Conservation (phyloP, 2,888 invertebrate species). For the Ditula angustiorana region DNA sequence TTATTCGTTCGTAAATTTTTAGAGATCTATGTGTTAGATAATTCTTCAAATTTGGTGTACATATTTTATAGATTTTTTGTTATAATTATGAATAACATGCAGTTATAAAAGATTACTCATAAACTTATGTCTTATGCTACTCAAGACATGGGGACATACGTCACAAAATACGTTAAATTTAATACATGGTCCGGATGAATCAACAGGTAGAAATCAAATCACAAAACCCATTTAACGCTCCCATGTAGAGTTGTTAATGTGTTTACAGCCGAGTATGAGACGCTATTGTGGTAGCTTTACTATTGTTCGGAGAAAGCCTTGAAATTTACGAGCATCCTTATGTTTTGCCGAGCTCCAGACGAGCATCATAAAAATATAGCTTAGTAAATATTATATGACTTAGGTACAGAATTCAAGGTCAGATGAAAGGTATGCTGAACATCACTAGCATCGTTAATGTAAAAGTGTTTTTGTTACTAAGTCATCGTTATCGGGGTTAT, state of each 20-base stretch:
- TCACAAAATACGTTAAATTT: background rate
- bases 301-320: constrained; percentile 34
- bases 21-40: too few relatives aligned
- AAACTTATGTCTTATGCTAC: too few relatives aligned
- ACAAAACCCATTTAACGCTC: constrained; percentile 2
- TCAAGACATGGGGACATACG: background rate
- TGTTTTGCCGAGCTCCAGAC: constrained; percentile 3
- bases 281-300: constrained; percentile 20
- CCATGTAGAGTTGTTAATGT: constrained; percentile 22
- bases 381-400: background rate
- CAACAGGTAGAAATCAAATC: background rate
- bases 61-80: too few relatives aligned
- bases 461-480: too few relatives aligned
- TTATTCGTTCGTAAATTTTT: too few relatives aligned
- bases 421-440: background rate
- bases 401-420: background rate
- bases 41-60: too few relatives aligned
- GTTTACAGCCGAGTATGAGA: background rate
- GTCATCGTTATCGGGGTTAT: too few relatives aligned
- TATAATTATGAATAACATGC: too few relatives aligned
- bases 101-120: too few relatives aligned
- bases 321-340: constrained; percentile 32
- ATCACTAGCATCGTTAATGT: too few relatives aligned
- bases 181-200: background rate
- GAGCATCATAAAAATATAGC: constrained; percentile 2